Evolutionary conservation across 2,888 invertebrate species (phyloP), one percentile per base, ranked within the genome.

Genomic region (Penaeus monodon): DNA sequence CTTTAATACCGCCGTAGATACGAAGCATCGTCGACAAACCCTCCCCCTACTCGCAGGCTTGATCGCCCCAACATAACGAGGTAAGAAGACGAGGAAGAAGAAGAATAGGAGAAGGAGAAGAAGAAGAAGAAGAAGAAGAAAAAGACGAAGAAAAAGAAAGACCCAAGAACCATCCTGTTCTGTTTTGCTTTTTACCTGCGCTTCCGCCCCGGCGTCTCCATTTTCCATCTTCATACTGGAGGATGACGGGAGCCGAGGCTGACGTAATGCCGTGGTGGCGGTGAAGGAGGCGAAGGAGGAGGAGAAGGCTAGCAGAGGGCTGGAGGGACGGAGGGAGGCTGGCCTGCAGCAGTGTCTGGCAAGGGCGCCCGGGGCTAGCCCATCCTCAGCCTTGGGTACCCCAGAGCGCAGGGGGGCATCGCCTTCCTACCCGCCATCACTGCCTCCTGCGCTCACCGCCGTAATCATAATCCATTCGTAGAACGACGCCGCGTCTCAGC

Each of bases 181-280:
- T 20, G 17, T 2, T 57, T 14, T 57, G 57, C 17, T 14, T 57
- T 57, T 85, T 70, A 81, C 85, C 85, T 86, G 85, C 57, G 80
- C 85, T 44, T 86, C 85, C 70, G 85, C 81, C 81, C 85, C 85
- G 33, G 85, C 76, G 57, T 85, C 85, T 81, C 85, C 81, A 81
- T 86, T 81, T 86, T 81, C 81, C 85, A 86, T 86, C 85, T 86
- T 86, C 85, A 84, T 84, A 49, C 8, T 84, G 65, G 84, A 84
- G 79, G 84, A 79, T 84, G 84, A 68, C 68, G 84, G 79, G 84
- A 84, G 78, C 78, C 84, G 78, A 66, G 78, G 70, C 44, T 44
- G n/a, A 68, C 65, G 22, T 38, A 14, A 10, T 38, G 66, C 57
- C 57, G 57, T 57, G 57, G 17, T 20, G 57, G 57, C 57, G 57